Percentiles rank a stretch among this genome's conserved stretches.
Conservation (phyloP, 2,888 invertebrate species). For the Quadriops clusia region DNA sequence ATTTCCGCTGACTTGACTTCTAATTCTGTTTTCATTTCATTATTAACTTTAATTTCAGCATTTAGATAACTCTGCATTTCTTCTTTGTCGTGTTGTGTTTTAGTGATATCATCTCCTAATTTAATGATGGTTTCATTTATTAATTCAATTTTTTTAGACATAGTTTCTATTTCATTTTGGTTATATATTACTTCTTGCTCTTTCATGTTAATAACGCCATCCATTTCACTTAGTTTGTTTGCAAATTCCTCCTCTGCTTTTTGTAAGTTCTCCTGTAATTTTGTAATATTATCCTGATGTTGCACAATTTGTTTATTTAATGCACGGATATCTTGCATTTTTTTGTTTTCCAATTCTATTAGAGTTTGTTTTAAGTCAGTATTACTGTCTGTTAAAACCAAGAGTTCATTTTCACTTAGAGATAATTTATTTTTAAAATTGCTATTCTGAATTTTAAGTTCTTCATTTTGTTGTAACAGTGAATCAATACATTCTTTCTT, state of each 20-base stretch:
- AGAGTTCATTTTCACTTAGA: too few relatives aligned
- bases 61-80: constrained; percentile 8
- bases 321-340: too few relatives aligned
- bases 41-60: constrained; percentile 7
- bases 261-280: constrained; percentile 1
- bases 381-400: too few relatives aligned
- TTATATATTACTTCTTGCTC: constrained; percentile 9
- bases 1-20: constrained; percentile 11
- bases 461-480: too few relatives aligned
- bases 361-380: too few relatives aligned
- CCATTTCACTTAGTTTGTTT: constrained; percentile 9
- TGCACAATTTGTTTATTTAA: too few relatives aligned
- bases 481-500: too few relatives aligned
- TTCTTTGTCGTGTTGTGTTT: constrained; percentile 9
- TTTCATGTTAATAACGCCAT: constrained; percentile 11
- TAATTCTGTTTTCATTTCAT: constrained; percentile 12
- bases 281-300: constrained; percentile 2
- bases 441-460: too few relatives aligned
- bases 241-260: constrained; percentile 8
- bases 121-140: constrained; percentile 13
- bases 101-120: constrained; percentile 13
- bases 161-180: too few relatives aligned
- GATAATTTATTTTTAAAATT: too few relatives aligned
- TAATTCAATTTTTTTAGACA: constrained; percentile 12
- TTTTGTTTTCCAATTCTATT: too few relatives aligned